Evolutionary conservation across 2,888 invertebrate species (phyloP), one percentile per base, ranked within the genome.

Genomic region (Oithona nana): DNA sequence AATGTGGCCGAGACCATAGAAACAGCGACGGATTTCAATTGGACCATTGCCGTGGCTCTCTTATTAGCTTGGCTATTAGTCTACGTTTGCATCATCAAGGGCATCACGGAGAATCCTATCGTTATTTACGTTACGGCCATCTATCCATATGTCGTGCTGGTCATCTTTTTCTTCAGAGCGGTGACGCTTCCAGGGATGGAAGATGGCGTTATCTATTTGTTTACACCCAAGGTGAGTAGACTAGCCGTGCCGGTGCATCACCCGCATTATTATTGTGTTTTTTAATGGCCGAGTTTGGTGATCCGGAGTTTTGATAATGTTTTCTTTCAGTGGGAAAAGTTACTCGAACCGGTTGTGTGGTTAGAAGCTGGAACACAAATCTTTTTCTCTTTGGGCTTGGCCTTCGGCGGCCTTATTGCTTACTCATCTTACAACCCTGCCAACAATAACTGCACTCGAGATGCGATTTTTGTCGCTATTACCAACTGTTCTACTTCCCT

Each of bases 331-430:
- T 89, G 94, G 86, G 85, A 86, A 69, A 88, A 83, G 64, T 79
- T 95, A 64, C 75, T 85, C 39, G 93, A 93, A 75, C 94, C 94
- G 8, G 88, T 89, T 0, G 94, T 95, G 0, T 95, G 95, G 95
- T 75, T 95, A 61, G 94, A 95, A 75, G 94, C 95, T 0, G 94
- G 94, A 1, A 94, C 94, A 0, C 95, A 95, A 73, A 94, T 95
- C 69, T 95, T 95, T 76, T 95, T 94, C 75, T 94, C 93, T 0
- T 79, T 94, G 65, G 94, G 94, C 8, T 75, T 95, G 57, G 94
- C 93, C 1, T 95, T 95, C 69, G 95, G 95, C 13, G 94, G 94
- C 8, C 77, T 95, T 48, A 94, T 95, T 65, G 94, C 94, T 0
- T 95, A 94, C 72, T 88, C 89, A 0, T 94, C 94, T 0, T 95